phyloP scores from a whole-genome alignment of 2,113 vertebrate genomes.

The Protobothrops flavoviridis region DNA sequence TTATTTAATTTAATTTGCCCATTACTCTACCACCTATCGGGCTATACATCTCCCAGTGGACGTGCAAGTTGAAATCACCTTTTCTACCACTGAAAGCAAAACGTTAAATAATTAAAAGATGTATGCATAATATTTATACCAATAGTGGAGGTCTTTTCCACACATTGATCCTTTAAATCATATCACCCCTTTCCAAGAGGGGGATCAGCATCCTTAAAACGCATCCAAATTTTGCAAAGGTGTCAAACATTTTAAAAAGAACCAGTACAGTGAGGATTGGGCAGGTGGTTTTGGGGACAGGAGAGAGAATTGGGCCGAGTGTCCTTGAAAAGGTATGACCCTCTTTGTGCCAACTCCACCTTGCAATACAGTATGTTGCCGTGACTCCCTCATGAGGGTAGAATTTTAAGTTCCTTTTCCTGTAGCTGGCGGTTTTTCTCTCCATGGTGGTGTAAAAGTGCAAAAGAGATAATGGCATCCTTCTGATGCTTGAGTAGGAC shows the following conservation, averaged over 20 bases:
- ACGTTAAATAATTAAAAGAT: not conserved
- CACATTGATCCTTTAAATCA: not conserved
- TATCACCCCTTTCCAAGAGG: not conserved
- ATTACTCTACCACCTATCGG: not conserved
- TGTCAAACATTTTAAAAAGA: not conserved
- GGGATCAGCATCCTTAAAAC: not conserved
- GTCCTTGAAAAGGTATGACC: not conserved
- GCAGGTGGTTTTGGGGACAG: not conserved
- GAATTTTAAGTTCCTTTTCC: not conserved
- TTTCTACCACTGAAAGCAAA: not conserved
- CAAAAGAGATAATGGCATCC: not conserved
- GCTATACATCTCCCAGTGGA: not conserved
- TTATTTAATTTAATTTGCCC: not conserved
- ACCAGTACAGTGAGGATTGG: not conserved
- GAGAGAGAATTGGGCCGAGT: not conserved
- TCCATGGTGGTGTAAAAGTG: not conserved
- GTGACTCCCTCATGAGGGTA: not conserved
- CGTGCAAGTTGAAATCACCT: not conserved
- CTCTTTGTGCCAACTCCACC: not conserved
- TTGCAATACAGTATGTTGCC: not conserved
- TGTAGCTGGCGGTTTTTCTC: not conserved
- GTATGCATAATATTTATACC: not conserved
- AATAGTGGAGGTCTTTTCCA: not conserved
- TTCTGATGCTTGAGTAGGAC: accelerated
- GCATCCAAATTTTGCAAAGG: not conserved